Conservation (phyloP, 2,113 vertebrate genomes). For the Poicephalus gulielmi region DNA sequence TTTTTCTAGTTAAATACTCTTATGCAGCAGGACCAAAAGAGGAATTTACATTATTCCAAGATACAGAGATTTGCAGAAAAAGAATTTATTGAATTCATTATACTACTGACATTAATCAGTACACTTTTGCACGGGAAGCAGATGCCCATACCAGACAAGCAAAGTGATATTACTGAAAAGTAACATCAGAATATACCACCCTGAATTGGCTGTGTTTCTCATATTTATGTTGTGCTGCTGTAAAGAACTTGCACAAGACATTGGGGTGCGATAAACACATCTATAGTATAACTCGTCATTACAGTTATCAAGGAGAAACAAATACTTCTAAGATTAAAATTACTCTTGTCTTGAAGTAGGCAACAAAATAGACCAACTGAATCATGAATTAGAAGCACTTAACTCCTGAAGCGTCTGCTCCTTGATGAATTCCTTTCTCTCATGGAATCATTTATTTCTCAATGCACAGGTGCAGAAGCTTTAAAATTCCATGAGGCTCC, state of each 20-base stretch:
- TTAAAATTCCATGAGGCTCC: neutral
- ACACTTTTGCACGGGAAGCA: neutral
- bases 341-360: neutral
- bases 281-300: neutral
- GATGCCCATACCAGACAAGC: neutral
- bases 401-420: neutral
- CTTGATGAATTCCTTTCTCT: neutral
- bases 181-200: neutral
- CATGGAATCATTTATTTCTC: neutral
- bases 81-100: neutral
- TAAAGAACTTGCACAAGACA: neutral
- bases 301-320: neutral
- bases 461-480: neutral
- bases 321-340: neutral
- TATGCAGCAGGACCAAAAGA: neutral
- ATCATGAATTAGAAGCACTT: neutral
- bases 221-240: neutral
- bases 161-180: neutral
- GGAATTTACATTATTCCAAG: neutral
- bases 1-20: neutral
- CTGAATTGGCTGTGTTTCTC: neutral
- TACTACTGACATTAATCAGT: fast-evolving
- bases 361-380: neutral
- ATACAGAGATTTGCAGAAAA: neutral
- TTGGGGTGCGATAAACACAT: fast-evolving